Base-by-base conservation (phyloP, 2,113 vertebrate species). In the Helogale parvula region DNA sequence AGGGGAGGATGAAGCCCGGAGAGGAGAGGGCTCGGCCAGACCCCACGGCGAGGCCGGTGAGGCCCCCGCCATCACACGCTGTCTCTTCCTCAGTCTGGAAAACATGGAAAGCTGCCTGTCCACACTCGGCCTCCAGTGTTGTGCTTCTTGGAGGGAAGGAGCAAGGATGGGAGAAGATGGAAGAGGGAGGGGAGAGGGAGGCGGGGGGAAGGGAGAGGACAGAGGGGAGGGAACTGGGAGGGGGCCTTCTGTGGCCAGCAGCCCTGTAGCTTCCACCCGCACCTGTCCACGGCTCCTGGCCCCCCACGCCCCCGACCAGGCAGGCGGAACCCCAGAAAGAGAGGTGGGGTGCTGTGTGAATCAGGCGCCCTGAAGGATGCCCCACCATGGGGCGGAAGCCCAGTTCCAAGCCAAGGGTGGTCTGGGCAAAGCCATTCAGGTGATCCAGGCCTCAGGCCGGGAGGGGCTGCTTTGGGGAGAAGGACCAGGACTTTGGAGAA, bases 51-150 rank as follows among this genome's bases (percentile, higher is more conserved):
- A 52, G 83, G 15, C 23, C 27, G 21, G 3, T 10, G 12, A 33
- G 16, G 25, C 17, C 1, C 41, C 57, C 31, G 0, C 0, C 1
- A 25, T 2, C 52, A 3, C 0, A 2, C 3, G 47, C 27, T 33
- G 9, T 14, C 63, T 38, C 66, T 25, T 29, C 45, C 1, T 14
- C 4, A 0, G 0, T 13, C 47, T 11, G 27, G 21, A 85, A 47
- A 7, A 5, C 14, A 13, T 0, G 0, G 45, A 38, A 41, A 13
- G 21, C 31, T 52, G 2, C 47, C 65, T 11, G 66, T 14, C 60
- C 12, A 52, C 25, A 15, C 35, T 19, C 1, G 14, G 74, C 27
- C 38, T 72, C 81, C 74, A 5, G 23, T 69, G 19, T 60, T 63
- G 25, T 23, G 38, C 52, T n/a, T 19, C 17, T 19, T 41, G 16